phyloP scores from a whole-genome alignment of 2,888 invertebrate genomes.

The Drosophila infuscata region DNA sequence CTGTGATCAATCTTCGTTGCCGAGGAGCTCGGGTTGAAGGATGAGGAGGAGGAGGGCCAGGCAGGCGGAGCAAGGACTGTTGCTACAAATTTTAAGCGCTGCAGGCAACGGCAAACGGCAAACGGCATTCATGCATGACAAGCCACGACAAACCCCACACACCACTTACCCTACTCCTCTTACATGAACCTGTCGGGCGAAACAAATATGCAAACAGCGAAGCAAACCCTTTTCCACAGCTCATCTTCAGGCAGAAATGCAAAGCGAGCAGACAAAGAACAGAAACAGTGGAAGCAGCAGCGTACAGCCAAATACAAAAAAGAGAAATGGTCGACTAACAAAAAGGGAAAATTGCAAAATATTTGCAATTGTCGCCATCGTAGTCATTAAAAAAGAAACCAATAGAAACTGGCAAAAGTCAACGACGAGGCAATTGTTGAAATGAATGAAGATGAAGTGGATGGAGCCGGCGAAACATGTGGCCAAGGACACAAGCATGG shows the following conservation, averaged over 20 bases:
- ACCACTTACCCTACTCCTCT: conserved; percentile 7
- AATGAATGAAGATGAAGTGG: conserved; percentile 78
- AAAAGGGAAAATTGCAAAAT: conserved; percentile 70
- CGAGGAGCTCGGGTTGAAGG: not conserved
- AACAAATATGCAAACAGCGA: conserved; percentile 48
- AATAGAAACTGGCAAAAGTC: conserved; percentile 28
- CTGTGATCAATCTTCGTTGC: conserved; percentile 79
- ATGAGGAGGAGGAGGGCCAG: not conserved
- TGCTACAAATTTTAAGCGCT: conserved; percentile 49
- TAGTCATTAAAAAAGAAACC: conserved; percentile 18
- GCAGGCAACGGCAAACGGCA: conserved; percentile 30
- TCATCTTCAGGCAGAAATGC: conserved; percentile 23
- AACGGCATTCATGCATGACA: conserved; percentile 49
- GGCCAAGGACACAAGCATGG: not conserved
- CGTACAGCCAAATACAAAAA: conserved; percentile 7
- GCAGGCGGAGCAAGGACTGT: not conserved
- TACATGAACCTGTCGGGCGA: conserved; percentile 46
- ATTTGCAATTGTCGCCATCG: conserved; percentile 75
- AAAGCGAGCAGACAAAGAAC: conserved; percentile 21
- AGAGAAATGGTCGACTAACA: conserved; percentile 46
- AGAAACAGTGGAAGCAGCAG: conserved; percentile 5
- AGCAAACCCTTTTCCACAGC: conserved; percentile 11
- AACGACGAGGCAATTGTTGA: conserved; percentile 59
- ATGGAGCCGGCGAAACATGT: conserved; percentile 15
- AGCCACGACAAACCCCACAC: conserved; percentile 2